Percentiles rank a stretch among this genome's conserved stretches.
phyloP scores from a whole-genome alignment of 2,797 vertebrate genomes.

The Enteromius paludinosus region DNA sequence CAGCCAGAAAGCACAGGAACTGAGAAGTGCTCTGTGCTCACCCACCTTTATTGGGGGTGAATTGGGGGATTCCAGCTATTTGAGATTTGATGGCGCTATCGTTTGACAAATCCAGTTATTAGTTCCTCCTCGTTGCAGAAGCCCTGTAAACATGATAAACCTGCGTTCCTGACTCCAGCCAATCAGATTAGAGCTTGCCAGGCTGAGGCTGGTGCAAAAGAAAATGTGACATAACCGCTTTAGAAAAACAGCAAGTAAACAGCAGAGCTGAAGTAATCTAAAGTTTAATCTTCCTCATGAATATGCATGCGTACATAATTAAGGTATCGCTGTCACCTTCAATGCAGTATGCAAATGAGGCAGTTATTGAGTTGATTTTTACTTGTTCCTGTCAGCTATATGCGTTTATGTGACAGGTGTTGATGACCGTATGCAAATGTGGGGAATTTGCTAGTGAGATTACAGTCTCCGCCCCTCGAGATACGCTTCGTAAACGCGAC shows the following conservation, averaged over 20 bases:
- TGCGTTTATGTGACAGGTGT: conserved; percentile 69
- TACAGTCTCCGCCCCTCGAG: conserved; percentile 59
- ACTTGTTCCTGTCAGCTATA: conserved; percentile 64
- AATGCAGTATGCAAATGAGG: conserved; percentile 62
- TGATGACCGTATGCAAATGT: conserved; percentile 74
- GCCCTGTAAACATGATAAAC: not conserved
- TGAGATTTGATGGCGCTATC: not conserved
- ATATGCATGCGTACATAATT: conserved; percentile 61
- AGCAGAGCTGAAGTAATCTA: not conserved
- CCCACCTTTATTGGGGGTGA: too few relatives aligned
- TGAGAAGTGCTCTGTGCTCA: too few relatives aligned
- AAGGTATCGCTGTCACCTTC: conserved; percentile 36
- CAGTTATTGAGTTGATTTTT: conserved; percentile 65
- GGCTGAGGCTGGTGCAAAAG: conserved; percentile 15
- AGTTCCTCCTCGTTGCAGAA: not conserved
- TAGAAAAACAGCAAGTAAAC: not conserved
- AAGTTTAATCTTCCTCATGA: conserved; percentile 55
- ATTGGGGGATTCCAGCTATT: not conserved
- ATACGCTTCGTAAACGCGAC: conserved; percentile 36
- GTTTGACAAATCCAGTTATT: not conserved
- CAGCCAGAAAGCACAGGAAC: too few relatives aligned
- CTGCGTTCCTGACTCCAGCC: not conserved
- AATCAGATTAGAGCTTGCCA: conserved; percentile 9
- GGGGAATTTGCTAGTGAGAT: conserved; percentile 52
- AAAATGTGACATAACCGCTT: not conserved